A percentile compares a stretch with the other conserved stretches of the same genome.
Conservation (phyloP, 2,888 invertebrate species). For the Sceliomorpha sp. region DNA sequence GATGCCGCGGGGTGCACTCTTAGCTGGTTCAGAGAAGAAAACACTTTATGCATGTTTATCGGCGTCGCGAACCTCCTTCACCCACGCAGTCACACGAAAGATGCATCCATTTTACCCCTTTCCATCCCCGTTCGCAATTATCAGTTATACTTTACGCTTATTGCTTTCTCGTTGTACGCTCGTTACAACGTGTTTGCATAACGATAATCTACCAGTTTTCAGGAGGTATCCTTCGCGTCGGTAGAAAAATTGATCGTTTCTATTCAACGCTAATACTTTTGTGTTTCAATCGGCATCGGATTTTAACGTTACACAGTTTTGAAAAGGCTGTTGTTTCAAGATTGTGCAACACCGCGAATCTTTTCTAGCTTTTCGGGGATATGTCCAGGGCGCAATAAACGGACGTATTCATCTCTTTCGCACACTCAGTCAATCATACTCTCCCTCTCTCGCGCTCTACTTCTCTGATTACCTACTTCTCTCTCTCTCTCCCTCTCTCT, state of each 20-base stretch:
- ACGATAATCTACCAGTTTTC: too few species aligned
- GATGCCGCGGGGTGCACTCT: constrained; percentile 54
- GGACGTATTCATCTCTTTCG: constrained; percentile 26
- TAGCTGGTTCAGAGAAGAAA: constrained; percentile 45
- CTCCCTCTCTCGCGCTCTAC: constrained; percentile 45
- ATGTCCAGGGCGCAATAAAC: constrained; percentile 53
- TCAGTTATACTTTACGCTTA: neutral
- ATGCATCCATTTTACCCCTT: neutral
- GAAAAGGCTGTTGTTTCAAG: constrained; percentile 8
- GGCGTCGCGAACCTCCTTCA: too few species aligned
- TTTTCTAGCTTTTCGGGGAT: constrained; percentile 46
- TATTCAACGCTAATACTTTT: too few species aligned
- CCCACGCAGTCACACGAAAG: constrained; percentile 1
- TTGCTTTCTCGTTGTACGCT: too few species aligned
- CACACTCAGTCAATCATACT: constrained; percentile 21
- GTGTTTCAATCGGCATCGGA: too few species aligned
- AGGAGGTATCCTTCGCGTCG: too few species aligned
- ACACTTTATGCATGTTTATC: constrained; percentile 22
- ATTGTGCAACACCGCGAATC: constrained; percentile 28
- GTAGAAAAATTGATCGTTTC: too few species aligned
- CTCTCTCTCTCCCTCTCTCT: constrained; percentile 43
- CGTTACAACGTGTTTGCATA: too few species aligned
- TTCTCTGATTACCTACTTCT: constrained; percentile 58
- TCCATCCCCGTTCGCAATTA: neutral
- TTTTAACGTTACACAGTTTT: too few species aligned